phyloP scores from a whole-genome alignment of 2,113 vertebrate species.

The Mustela lutreola region DNA sequence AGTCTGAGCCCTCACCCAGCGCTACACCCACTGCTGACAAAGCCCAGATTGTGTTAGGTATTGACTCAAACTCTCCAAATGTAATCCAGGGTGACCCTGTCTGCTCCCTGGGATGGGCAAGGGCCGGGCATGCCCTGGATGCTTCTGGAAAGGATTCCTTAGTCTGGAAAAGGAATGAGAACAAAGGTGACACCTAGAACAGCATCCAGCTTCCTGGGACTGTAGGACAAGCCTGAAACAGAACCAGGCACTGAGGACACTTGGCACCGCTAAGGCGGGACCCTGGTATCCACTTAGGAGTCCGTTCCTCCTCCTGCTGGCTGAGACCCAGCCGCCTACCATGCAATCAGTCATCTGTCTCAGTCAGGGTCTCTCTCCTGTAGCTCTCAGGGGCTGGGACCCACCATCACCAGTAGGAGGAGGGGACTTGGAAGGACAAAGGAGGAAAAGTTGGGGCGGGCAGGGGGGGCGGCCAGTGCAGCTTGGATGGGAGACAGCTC shows the following conservation, averaged over 20 bases:
- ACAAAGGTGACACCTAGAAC: background rate
- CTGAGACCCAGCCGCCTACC: background rate
- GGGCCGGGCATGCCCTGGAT: background rate
- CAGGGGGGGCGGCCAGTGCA: background rate
- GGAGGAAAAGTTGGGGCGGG: background rate
- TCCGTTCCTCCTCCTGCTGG: background rate
- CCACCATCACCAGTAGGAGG: background rate
- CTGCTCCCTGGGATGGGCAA: background rate
- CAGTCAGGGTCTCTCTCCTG: background rate
- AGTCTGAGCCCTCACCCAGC: background rate
- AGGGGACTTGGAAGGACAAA: background rate
- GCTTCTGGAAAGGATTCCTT: background rate
- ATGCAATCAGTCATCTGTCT: rapidly evolving
- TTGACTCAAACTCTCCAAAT: background rate
- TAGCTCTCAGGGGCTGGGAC: background rate
- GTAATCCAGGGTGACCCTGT: background rate
- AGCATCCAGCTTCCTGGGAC: background rate
- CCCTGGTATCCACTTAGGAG: background rate
- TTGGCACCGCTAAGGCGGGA: background rate
- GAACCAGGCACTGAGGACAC: background rate
- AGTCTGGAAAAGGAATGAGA: background rate
- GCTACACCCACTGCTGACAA: background rate
- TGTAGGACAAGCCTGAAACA: background rate
- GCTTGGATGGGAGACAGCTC: background rate
- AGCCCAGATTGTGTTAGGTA: background rate